Base-by-base conservation (phyloP, 2,797 vertebrate genomes). In the Florisuga fusca region DNA sequence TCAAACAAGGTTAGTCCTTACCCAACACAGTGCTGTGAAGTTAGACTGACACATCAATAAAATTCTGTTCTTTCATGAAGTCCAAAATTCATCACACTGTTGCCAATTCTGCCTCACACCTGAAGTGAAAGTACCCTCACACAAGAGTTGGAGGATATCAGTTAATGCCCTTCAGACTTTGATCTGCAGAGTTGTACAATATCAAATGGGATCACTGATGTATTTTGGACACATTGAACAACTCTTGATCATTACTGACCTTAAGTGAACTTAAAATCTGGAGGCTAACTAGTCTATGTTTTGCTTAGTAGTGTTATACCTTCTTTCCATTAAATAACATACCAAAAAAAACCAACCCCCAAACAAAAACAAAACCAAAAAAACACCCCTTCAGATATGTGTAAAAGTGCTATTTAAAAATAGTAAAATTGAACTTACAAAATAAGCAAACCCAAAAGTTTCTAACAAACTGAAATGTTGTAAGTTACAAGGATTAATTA, bases 321-420 rank as follows among this genome's bases (percentile, higher is more conserved):
- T 91, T 85, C 77, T 88, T 84, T 27, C 59, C 74, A 53, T 62
- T 63, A 90, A 89, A 50, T 46, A 85, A 92, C 45, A 84, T 5
- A 78, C 14, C 87, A 54, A 77, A 93, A 88, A 45, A 77, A 29
- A 41, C 38, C 38, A 6, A 41, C 38, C 38, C 13, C 38, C n/a
- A 43, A 43, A 43, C 11, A 43, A 43, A 45, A 45, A 46, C 45
- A 18, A 46, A 18, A 46, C 20, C 73, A 90, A 90, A 84, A 81
- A 6, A 31, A 23, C 43, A 46, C 46, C 29, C 94, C 94, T 96
- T 96, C 96, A 91, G 80, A 88, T 92, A 91, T 5, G 71, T 88
- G 86, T 81, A 94, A 96, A 97, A 96, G 92, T 95, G 94, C 95
- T 96, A 96, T 85, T 94, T 88, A 76, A 82, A 90, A 73, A 94